These are phyloP conservation scores for Morphnarchus princeps DNA, from an alignment of 2,113 vertebrate species.

Conservation along the genomic window DNA sequence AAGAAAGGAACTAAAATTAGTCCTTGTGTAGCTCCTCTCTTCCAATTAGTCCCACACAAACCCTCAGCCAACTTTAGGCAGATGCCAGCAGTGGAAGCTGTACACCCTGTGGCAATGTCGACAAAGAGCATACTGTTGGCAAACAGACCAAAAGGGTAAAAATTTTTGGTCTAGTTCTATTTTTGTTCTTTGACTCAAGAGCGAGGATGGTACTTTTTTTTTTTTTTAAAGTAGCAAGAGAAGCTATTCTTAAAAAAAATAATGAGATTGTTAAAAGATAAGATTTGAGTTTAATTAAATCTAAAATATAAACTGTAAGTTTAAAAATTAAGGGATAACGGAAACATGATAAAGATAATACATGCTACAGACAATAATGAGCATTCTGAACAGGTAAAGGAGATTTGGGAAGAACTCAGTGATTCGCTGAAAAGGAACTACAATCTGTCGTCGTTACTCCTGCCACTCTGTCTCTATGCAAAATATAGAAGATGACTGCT, in stretches of 20 bases:
- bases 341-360: neutral
- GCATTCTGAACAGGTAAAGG: neutral
- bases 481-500: neutral
- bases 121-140: neutral
- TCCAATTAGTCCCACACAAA: neutral
- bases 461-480: neutral
- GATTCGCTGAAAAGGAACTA: neutral
- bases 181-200: neutral
- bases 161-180: neutral
- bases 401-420: neutral
- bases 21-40: neutral
- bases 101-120: neutral
- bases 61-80: neutral
- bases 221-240: neutral
- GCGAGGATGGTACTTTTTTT: neutral
- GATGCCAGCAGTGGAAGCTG: slow-evolving; percentile 15
- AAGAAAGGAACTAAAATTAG: neutral
- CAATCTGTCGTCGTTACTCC: neutral
- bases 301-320: neutral
- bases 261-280: neutral
- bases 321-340: neutral
- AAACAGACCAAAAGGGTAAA: neutral
- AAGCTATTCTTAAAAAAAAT: neutral
- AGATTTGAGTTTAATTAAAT: neutral
- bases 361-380: neutral